Base-by-base conservation (phyloP, 2,888 invertebrate genomes). In the Entomobrya multifasciata region DNA sequence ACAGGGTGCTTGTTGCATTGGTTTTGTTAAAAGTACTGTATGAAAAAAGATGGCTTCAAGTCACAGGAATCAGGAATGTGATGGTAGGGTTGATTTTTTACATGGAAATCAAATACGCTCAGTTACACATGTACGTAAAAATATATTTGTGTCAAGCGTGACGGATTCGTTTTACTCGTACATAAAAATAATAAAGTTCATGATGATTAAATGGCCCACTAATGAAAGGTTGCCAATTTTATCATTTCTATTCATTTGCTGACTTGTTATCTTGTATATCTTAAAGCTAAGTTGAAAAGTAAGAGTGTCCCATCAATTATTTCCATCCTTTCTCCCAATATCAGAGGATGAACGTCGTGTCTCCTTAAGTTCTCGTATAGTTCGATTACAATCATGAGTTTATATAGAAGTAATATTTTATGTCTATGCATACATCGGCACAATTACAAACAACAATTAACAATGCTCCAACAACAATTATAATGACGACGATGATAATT, bases 121-220 rank as follows among this genome's bases (percentile, higher is more conserved):
- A 20, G 41, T 30, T 55, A 36, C 36, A 55, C 36, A 13, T 15
- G 17, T 15, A 57, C 5, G n/a, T 52, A 44, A 82, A 65, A 52
- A 27, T 20, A 65, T 83, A 83, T 83, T 83, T 76, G 83, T 83
- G 83, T 83, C 83, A 83, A 83, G 52, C 83, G 83, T 83, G 83
- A 83, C 83, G 49, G 65, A 83, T 83, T 76, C 76, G 76, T 49
- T 20, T 55, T 36, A 52, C 55, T 27, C 47, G 27, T 22, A 22
- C 70, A 79, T 65, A 52, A 78, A 62, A 67, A 57, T 70, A 70
- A 41, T 44, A 62, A 57, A 81, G 41, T 57, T 81, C 70, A 78
- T 60, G 17, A 55, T 78, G 60, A 65, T 65, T 57, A 79, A 79
- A 79, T 79, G 49, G 79, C 65, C 52, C 49, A 49, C 65, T 79